Conservation (phyloP, 1,140 invertebrate species). For the Diorhabda sublineata region DNA sequence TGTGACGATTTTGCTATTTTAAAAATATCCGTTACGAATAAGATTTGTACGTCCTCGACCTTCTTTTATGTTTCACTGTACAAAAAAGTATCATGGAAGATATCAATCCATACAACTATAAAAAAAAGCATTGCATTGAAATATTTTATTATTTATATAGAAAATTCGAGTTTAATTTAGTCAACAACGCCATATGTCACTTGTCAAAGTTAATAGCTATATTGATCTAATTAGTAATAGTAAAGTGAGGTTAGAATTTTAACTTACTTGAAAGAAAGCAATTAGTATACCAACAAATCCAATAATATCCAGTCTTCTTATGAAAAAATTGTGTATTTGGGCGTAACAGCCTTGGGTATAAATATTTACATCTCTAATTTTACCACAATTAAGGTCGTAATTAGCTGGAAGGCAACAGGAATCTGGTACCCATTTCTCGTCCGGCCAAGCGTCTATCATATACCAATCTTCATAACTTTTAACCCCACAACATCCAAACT, state of each 20-base stretch:
- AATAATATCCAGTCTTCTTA: constrained; percentile 64
- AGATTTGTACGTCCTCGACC: constrained; percentile 48
- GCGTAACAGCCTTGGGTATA: constrained; percentile 68
- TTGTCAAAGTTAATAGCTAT: no score
- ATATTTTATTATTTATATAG: not conserved
- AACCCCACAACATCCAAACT: constrained; percentile 85
- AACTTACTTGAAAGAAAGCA: constrained; percentile 60
- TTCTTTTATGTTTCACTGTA: constrained; percentile 65
- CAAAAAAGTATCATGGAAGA: constrained; percentile 74
- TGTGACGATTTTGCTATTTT: no score
- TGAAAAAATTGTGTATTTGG: constrained; percentile 65
- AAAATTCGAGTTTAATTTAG: not conserved
- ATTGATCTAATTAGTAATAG: no score
- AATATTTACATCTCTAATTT: constrained; percentile 50
- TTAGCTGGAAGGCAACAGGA: constrained; percentile 68
- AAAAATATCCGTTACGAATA: constrained; percentile 24
- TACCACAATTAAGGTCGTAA: constrained; percentile 47
- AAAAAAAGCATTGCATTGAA: constrained; percentile 17
- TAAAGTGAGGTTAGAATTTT: no score
- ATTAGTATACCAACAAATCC: constrained; percentile 67
- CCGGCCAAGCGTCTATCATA: constrained; percentile 72
- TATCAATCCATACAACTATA: constrained; percentile 68
- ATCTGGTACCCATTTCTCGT: constrained; percentile 68
- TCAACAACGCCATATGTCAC: no score
- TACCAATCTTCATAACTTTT: constrained; percentile 80